Percentiles rank a stretch among this genome's conserved stretches.
These are phyloP conservation scores for Heteromormyrus szaboi DNA, from an alignment of 2,797 vertebrate genomes.

Conservation along the genomic window DNA sequence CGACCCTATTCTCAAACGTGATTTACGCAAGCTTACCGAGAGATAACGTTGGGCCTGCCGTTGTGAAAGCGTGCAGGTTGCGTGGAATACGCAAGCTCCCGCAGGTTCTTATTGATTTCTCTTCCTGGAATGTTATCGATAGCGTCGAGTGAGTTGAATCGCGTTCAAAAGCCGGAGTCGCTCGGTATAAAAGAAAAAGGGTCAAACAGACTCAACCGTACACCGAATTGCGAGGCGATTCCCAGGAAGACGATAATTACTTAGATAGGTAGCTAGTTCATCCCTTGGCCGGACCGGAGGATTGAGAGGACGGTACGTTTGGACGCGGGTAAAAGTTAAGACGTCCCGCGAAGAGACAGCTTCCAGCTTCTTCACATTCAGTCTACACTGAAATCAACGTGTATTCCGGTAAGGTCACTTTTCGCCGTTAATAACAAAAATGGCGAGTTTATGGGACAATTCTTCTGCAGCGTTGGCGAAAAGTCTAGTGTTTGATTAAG, in stretches of 20 bases:
- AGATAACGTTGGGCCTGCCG: background rate
- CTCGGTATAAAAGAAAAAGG: conserved; percentile 32
- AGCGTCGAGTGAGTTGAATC: conserved; percentile 48
- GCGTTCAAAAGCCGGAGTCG: conserved; percentile 31
- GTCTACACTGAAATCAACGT: conserved; percentile 3
- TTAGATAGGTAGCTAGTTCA: conserved; percentile 33
- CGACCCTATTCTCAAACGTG: conserved; percentile 38
- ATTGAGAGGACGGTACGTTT: conserved; percentile 26
- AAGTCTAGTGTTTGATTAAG: background rate
- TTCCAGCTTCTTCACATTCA: background rate
- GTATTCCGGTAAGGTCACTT: conserved; percentile 16
- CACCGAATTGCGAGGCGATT: conserved; percentile 32
- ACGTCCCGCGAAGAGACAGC: conserved; percentile 27
- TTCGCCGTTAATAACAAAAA: background rate
- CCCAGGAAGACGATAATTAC: conserved; percentile 22
- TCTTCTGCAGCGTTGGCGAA: background rate
- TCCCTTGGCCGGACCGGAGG: conserved; percentile 31
- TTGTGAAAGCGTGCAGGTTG: background rate
- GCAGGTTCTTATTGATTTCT: conserved; percentile 52
- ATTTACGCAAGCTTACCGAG: conserved; percentile 35
- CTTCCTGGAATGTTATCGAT: conserved; percentile 59
- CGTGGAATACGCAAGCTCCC: conserved; percentile 42
- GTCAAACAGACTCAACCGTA: conserved; percentile 24
- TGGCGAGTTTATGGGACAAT: background rate
- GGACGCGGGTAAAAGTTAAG: conserved; percentile 64